Conservation (phyloP, 2,888 invertebrate genomes). For the Trypoxylon attenuatum region DNA sequence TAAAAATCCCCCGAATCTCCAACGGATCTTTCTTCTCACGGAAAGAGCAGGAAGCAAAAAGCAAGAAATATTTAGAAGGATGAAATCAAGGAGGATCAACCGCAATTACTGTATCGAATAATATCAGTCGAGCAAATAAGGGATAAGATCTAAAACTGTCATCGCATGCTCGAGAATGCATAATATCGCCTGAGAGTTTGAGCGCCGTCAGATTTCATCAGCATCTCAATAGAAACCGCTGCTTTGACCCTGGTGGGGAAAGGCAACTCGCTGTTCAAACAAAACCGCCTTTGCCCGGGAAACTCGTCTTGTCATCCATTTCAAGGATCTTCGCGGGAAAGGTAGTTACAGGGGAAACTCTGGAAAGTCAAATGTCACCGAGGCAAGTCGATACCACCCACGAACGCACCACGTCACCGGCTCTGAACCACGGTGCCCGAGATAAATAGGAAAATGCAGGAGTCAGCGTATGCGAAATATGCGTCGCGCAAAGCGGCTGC, state of each 20-base stretch:
- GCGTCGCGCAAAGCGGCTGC: slow-evolving; percentile 27
- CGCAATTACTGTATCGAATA: neutral
- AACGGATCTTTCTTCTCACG: no score
- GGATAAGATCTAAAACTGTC: slow-evolving; percentile 30
- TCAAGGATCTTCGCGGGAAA: slow-evolving; percentile 13
- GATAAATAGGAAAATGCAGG: slow-evolving; percentile 44
- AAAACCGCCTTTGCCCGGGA: slow-evolving; percentile 18
- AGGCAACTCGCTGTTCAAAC: slow-evolving; percentile 45
- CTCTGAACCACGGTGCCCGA: slow-evolving; percentile 3
- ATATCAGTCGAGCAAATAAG: slow-evolving; percentile 15
- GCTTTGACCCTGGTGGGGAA: slow-evolving; percentile 9
- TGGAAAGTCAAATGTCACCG: slow-evolving; percentile 37
- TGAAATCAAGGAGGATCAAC: neutral
- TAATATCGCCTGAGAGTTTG: slow-evolving; percentile 33
- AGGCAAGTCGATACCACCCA: slow-evolving; percentile 22
- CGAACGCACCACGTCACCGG: neutral
- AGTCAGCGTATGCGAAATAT: slow-evolving; percentile 48
- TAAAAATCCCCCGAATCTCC: no score
- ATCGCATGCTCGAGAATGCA: slow-evolving; percentile 18
- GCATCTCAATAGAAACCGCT: slow-evolving; percentile 26
- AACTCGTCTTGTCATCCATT: slow-evolving; percentile 37
- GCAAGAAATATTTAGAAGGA: slow-evolving; percentile 4
- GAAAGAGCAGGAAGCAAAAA: no score
- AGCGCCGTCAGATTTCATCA: slow-evolving; percentile 46
- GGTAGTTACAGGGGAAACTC: slow-evolving; percentile 3